Base-by-base conservation (phyloP, 2,888 invertebrate genomes). In the Theristus sp. region DNA sequence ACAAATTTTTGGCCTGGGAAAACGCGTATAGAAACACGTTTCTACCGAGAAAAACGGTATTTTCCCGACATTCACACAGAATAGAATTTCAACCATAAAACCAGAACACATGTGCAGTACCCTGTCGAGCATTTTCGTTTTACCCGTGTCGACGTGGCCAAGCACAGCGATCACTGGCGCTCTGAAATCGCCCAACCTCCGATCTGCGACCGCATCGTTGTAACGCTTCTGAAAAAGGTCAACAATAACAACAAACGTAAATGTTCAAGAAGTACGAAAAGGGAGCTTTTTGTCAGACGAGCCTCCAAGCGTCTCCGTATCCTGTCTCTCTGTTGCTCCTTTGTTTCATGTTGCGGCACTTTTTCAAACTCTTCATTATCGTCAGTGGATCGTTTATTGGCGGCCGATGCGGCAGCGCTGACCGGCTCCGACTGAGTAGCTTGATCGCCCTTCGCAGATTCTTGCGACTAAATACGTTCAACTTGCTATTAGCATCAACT, bases 131-230 rank as follows among this genome's bases (percentile, higher is more conserved):
- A 99, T 94, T 77, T 98, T 98, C 0, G 98, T 99, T 81, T 99
- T 99, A 62, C 96, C 96, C 0, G 98, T 98, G 78, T 99, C 99
- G 58, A 99, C 98, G 75, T 99, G 98, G 0, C 98, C 99, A 1
- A 99, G 78, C 0, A 99, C 98, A 74, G 96, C 98, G 1, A 99
- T 93, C 1, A 99, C 91, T 0, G 96, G 89, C 0, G 96, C 90
- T 56, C 99, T 82, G 1, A 98, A 81, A 54, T 82, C 79, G 59
- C 87, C 84, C 0, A 81, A 66, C 3, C 80, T 79, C 64, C 64
- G 57, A 13, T n/a, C 2, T 67, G 83, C 82, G 67, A 85, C 84
- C 6, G 84, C 84, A 46, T 82, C 82, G 62, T 82, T 80, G 67
- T 83, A 80, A 22, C 85, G 80, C 71, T 82, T 83, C 75, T 83